Evolutionary conservation across 1,140 invertebrate species (phyloP).

Genomic region (Cecropterus lyciades): DNA sequence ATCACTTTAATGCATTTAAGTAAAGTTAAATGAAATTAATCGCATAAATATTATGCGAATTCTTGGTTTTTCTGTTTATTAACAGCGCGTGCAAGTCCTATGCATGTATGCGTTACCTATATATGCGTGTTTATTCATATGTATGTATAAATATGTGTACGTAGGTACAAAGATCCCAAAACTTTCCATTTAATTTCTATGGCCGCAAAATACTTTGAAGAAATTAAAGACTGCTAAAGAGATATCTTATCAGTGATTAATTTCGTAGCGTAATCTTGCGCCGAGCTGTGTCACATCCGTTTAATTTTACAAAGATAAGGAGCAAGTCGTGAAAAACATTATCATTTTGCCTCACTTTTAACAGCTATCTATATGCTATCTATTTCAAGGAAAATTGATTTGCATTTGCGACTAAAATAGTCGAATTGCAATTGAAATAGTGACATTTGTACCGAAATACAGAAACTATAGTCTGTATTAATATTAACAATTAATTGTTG

Average conservation of each 20-base stretch:
- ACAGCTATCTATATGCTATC: constrained; percentile 7
- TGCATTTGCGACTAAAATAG: too few relatives aligned
- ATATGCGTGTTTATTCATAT: background rate
- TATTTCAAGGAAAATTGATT: constrained; percentile 11
- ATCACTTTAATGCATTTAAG: too few relatives aligned
- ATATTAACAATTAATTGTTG: too few relatives aligned
- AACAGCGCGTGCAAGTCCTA: too few relatives aligned
- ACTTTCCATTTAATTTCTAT: constrained; percentile 39
- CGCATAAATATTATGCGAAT: too few relatives aligned
- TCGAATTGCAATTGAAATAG: too few relatives aligned
- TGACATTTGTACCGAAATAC: too few relatives aligned
- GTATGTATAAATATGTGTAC: background rate
- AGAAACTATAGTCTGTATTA: too few relatives aligned
- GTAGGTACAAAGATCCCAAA: constrained; percentile 3
- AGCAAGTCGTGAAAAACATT: constrained; percentile 52
- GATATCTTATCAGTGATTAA: constrained; percentile 72
- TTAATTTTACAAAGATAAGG: constrained; percentile 73
- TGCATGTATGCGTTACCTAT: too few relatives aligned
- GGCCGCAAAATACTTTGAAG: constrained; percentile 13
- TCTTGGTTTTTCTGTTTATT: too few relatives aligned
- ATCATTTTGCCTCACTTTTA: constrained; percentile 18
- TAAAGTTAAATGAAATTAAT: too few relatives aligned
- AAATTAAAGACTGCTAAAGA: constrained; percentile 28
- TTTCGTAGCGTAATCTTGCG: constrained; percentile 70
- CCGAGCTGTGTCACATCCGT: constrained; percentile 64